A percentile compares a stretch with the other conserved stretches of the same genome.
Evolutionary conservation across 2,113 vertebrate genomes (phyloP).

Genomic region (Rhinogobius similis): DNA sequence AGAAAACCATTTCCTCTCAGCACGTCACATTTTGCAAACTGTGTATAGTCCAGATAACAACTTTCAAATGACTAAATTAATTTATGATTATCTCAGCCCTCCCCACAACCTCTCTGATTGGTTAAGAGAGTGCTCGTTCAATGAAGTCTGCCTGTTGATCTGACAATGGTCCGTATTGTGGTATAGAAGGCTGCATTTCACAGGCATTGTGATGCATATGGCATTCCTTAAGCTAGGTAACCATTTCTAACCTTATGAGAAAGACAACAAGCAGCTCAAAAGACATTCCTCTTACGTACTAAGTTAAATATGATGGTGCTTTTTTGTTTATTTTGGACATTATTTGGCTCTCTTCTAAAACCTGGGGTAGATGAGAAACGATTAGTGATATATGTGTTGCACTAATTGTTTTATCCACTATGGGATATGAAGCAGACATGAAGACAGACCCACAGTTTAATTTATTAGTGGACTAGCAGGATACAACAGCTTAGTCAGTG

Average conservation of each 20-base stretch:
- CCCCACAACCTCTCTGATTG: constrained; percentile 46
- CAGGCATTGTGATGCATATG: constrained; percentile 73
- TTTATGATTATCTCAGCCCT: no score
- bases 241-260: constrained; percentile 12
- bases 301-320: background rate
- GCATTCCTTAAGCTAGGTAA: constrained; percentile 53
- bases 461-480: background rate
- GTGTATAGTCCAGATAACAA: no score
- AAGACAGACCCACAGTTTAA: background rate
- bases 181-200: constrained; percentile 51
- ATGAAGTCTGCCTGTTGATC: constrained; percentile 64
- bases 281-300: background rate
- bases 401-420: background rate
- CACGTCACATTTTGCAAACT: no score
- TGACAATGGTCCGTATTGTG: constrained; percentile 75
- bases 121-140: constrained; percentile 60
- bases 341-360: background rate
- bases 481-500: background rate
- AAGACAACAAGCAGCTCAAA: background rate
- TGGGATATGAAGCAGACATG: background rate
- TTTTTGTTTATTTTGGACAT: background rate
- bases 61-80: no score
- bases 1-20: no score
- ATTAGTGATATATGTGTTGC: no score
- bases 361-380: background rate